A percentile compares a stretch with the other conserved stretches of the same genome.
phyloP scores from a whole-genome alignment of 2,797 vertebrate genomes.

The Chrysocyon brachyurus region DNA sequence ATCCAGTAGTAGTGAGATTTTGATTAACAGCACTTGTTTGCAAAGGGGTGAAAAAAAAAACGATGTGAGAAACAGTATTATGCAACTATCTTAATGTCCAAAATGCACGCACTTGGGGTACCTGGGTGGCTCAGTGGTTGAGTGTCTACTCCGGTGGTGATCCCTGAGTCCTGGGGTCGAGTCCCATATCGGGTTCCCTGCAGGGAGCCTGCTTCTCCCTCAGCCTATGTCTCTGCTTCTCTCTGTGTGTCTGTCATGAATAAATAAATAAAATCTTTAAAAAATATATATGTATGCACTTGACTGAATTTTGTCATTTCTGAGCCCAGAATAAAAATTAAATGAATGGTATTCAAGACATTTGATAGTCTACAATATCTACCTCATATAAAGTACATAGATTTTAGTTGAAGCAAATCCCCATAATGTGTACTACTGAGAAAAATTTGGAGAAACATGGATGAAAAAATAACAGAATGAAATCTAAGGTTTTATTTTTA shows the following conservation, averaged over 20 bases:
- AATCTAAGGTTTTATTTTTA: background rate
- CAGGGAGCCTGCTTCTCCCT: too few species aligned
- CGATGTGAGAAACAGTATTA: constrained; percentile 86
- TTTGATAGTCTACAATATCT: constrained; percentile 74
- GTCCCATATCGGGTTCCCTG: too few species aligned
- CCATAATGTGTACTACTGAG: background rate
- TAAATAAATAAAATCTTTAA: too few species aligned
- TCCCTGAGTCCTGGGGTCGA: too few species aligned
- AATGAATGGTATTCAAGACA: constrained; percentile 80
- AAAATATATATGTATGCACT: too few species aligned
- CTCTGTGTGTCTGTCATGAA: too few species aligned
- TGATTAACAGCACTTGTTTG: constrained; percentile 87
- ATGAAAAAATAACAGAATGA: background rate
- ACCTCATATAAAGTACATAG: constrained; percentile 67
- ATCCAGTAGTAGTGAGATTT: constrained; percentile 85
- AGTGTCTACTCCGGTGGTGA: too few species aligned
- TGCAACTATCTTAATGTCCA: constrained; percentile 86
- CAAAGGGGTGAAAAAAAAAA: constrained; percentile 84
- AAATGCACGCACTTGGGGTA: constrained; percentile 77
- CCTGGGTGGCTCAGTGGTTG: too few species aligned
- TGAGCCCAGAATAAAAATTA: constrained; percentile 85
- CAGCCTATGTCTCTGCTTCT: too few species aligned
- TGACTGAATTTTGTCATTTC: constrained; percentile 83
- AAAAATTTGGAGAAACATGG: background rate
- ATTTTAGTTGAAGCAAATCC: background rate